A percentile compares a stretch with the other conserved stretches of the same genome.
phyloP scores from a whole-genome alignment of 2,797 vertebrate species.

The Pantherophis vulpinus region DNA sequence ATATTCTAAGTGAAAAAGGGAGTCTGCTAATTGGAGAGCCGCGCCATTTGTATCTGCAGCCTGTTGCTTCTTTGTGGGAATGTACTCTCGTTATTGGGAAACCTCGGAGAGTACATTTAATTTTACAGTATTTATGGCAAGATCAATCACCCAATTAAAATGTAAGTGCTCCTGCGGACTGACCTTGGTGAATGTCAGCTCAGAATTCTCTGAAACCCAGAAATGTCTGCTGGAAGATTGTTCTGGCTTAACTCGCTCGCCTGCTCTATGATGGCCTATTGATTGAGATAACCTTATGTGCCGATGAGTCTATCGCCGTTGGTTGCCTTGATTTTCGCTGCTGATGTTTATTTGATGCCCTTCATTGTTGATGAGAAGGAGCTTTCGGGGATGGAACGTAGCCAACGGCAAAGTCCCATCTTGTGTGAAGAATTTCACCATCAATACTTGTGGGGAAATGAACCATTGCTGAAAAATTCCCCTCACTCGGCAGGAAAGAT shows the following conservation, averaged over 20 bases:
- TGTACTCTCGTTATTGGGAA: conserved; percentile 2
- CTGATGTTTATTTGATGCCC: conserved; percentile 53
- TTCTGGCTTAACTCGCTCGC: conserved; percentile 38
- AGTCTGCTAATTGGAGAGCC: conserved; percentile 21
- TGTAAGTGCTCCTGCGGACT: conserved; percentile 38
- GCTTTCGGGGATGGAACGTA: conserved; percentile 16
- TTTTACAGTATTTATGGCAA: conserved; percentile 54
- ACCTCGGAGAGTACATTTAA: conserved; percentile 44
- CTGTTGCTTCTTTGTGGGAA: neutral
- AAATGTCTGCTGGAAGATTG: conserved; percentile 48
- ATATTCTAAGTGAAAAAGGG: neutral
- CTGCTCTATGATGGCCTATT: conserved; percentile 46
- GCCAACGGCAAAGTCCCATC: neutral
- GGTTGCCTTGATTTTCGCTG: conserved; percentile 48
- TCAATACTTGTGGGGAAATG: neutral
- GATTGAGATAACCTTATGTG: conserved; percentile 57
- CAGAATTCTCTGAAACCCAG: conserved; percentile 35
- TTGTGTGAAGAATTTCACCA: conserved; percentile 34
- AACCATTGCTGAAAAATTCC: conserved; percentile 24
- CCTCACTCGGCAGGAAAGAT: neutral
- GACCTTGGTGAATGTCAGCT: conserved; percentile 51
- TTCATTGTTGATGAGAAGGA: conserved; percentile 20
- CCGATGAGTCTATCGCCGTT: conserved; percentile 59
- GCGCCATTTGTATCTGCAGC: neutral
- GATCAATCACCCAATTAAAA: conserved; percentile 60